Evolutionary conservation across 35 echinoderm and acorn worm species (phyloP).

Genomic region (Nesometra sesokonis): DNA sequence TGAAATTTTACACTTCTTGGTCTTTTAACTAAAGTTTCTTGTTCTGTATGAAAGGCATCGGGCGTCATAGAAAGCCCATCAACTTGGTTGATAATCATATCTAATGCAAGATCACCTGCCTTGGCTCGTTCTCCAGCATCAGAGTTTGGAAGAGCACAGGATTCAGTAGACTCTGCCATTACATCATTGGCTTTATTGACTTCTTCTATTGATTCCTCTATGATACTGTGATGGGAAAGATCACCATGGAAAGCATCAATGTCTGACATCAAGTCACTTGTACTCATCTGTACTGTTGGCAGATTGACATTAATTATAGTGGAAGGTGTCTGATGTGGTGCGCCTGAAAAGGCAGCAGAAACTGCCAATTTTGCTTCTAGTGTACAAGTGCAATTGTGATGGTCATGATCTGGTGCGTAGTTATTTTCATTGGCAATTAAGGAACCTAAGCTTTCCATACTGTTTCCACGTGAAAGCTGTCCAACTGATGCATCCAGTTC

Average conservation of each 20-base stretch:
- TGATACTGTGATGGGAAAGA: slow-evolving; percentile 17
- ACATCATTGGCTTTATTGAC: neutral
- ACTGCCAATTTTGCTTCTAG: slow-evolving; percentile 66
- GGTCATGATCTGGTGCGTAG: neutral
- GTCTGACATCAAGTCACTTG: slow-evolving; percentile 39
- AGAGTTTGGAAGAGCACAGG: neutral
- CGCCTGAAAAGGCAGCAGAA: slow-evolving; percentile 44
- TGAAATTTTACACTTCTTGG: neutral
- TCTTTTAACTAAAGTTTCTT: neutral
- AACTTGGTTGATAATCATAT: slow-evolving; percentile 54
- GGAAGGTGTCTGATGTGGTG: slow-evolving; percentile 27
- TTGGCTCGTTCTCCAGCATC: neutral
- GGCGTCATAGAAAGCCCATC: slow-evolving; percentile 32
- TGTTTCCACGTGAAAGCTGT: neutral
- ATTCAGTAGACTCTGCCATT: neutral
- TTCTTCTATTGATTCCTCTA: neutral
- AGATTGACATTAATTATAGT: slow-evolving; percentile 47
- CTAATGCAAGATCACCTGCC: neutral
- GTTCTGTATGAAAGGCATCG: neutral
- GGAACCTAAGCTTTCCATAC: neutral
- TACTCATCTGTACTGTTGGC: slow-evolving; percentile 50
- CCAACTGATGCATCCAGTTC: neutral
- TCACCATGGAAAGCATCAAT: slow-evolving; percentile 22
- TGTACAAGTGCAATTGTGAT: slow-evolving; percentile 50
- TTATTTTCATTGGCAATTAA: neutral